Percentiles rank a stretch among this genome's conserved stretches.
Evolutionary conservation across 2,888 invertebrate species (phyloP).

Genomic region (Cataglyphis altisquamis): DNA sequence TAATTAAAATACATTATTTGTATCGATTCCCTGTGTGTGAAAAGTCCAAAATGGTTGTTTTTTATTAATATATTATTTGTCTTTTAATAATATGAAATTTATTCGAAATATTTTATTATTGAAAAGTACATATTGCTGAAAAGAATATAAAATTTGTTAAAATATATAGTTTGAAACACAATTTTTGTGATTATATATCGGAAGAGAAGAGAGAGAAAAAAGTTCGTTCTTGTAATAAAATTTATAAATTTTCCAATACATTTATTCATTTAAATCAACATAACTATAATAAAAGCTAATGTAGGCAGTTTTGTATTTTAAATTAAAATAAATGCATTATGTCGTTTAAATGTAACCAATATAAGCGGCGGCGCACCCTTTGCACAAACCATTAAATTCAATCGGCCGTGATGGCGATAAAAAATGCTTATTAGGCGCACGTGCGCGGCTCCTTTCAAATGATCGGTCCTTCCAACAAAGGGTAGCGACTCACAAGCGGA

Average conservation of each 20-base stretch:
- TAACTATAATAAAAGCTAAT: constrained; percentile 13
- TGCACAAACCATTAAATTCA: constrained; percentile 54
- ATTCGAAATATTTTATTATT: constrained; percentile 37
- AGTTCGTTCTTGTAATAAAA: constrained; percentile 45
- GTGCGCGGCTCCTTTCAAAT: constrained; percentile 67
- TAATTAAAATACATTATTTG: not conserved
- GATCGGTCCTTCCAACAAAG: constrained; percentile 59
- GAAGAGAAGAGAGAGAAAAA: not conserved
- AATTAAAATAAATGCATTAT: constrained; percentile 52
- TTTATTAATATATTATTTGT: constrained; percentile 14
- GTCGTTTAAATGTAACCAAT: constrained; percentile 54
- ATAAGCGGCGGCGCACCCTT: constrained; percentile 27
- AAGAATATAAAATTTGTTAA: constrained; percentile 34
- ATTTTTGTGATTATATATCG: constrained; percentile 33
- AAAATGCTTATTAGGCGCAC: constrained; percentile 73
- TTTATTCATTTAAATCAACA: constrained; percentile 52
- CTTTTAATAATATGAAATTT: not conserved
- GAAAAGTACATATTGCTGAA: constrained; percentile 32
- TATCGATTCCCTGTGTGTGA: not conserved
- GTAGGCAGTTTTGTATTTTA: constrained; percentile 15
- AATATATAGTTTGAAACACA: constrained; percentile 25
- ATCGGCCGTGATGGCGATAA: constrained; percentile 66
- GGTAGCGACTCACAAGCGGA: constrained; percentile 58
- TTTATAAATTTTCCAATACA: constrained; percentile 53
- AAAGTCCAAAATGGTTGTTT: constrained; percentile 16